Conservation (phyloP, 2,113 vertebrate genomes). For the Thamnaconus septentrionalis region DNA sequence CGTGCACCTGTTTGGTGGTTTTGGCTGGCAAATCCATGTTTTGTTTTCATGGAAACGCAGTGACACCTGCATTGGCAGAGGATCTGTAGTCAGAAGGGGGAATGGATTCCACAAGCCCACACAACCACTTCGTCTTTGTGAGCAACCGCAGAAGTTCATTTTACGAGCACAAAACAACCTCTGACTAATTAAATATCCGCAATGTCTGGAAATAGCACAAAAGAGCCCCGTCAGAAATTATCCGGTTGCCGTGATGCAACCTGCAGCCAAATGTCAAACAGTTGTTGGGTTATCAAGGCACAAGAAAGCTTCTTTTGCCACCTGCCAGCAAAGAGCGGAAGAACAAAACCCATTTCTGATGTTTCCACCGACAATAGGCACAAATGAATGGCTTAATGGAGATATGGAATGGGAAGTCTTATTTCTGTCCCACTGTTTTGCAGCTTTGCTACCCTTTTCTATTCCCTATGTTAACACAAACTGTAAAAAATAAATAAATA, state of each 20-base stretch:
- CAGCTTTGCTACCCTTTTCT: constrained; percentile 24
- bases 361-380: background rate
- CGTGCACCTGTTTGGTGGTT: constrained; percentile 57
- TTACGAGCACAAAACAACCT: constrained; percentile 18
- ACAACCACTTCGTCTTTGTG: constrained; percentile 40
- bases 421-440: constrained; percentile 33
- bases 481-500: constrained; percentile 12
- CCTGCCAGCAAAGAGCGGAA: constrained; percentile 24
- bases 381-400: constrained; percentile 18
- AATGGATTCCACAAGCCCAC: constrained; percentile 25
- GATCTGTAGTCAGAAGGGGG: constrained; percentile 6
- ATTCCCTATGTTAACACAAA: constrained; percentile 16
- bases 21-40: constrained; percentile 44
- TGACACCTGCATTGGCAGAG: constrained; percentile 50
- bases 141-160: constrained; percentile 35
- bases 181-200: constrained; percentile 21
- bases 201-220: constrained; percentile 3
- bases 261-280: constrained; percentile 26
- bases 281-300: constrained; percentile 17
- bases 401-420: background rate
- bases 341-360: constrained; percentile 27
- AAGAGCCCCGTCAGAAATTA: constrained; percentile 3
- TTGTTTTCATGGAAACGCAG: constrained; percentile 45
- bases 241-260: constrained; percentile 2
- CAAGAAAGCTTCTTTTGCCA: constrained; percentile 24